These are phyloP conservation scores for Lindbergichthys nudifrons DNA, from an alignment of 2,797 vertebrate species.

Conservation along the genomic window DNA sequence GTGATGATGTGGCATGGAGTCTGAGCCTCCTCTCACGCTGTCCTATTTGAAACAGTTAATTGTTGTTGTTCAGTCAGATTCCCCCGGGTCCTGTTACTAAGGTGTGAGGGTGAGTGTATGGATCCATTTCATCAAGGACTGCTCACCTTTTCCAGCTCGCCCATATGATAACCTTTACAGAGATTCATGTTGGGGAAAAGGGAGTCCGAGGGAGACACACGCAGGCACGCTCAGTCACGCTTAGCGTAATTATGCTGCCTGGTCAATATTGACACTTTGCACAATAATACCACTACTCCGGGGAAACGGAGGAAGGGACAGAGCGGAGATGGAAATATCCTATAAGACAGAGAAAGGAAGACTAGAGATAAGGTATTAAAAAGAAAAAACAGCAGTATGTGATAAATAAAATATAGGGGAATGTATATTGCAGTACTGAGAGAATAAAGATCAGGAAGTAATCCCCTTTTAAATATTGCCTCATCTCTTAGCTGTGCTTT, in stretches of 20 bases:
- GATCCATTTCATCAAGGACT: constrained; percentile 21
- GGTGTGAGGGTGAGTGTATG: constrained; percentile 32
- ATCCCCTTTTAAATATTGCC: not conserved
- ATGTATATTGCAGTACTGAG: not conserved
- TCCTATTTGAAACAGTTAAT: constrained; percentile 30
- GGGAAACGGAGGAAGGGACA: constrained; percentile 35
- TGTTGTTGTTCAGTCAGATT: constrained; percentile 31
- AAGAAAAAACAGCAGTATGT: not conserved
- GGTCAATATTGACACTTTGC: constrained; percentile 15
- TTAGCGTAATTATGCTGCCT: constrained; percentile 24
- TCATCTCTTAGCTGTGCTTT: not conserved
- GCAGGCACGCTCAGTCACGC: not conserved
- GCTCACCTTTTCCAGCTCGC: constrained; percentile 30
- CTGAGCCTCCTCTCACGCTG: constrained; percentile 16
- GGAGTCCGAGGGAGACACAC: not conserved
- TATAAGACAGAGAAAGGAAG: not conserved
- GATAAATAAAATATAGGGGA: not conserved
- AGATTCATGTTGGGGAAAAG: constrained; percentile 16
- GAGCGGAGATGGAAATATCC: constrained; percentile 12
- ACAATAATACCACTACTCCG: constrained; percentile 3
- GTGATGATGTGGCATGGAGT: constrained; percentile 3
- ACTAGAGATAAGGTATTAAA: not conserved
- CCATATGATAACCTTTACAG: constrained; percentile 5
- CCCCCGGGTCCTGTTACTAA: constrained; percentile 56
- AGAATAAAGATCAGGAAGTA: not conserved